Percentiles rank a stretch among this genome's conserved stretches.
Conservation (phyloP, 2,888 invertebrate species). For the Lumbricus terrestris region DNA sequence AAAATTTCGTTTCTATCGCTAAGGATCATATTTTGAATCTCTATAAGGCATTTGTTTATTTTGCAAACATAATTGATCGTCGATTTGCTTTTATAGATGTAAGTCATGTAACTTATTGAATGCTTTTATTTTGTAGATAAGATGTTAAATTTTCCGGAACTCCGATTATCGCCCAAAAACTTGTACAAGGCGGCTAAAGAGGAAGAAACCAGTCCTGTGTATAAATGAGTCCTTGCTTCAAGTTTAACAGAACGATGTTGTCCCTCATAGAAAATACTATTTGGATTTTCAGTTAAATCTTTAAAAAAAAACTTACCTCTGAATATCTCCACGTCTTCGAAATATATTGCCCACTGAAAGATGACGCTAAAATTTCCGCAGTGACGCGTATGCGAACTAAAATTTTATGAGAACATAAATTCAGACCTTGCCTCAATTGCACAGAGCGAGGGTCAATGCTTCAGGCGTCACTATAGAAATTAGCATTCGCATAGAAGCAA, state of each 20-base stretch:
- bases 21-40: no score
- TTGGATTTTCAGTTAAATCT: not conserved
- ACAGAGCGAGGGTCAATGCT: not conserved
- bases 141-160: no score
- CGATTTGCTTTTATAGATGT: no score
- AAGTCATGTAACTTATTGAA: no score
- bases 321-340: not conserved
- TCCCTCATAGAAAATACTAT: not conserved
- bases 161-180: no score
- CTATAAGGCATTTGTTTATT: no score
- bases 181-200: no score
- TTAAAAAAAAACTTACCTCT: not conserved
- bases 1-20: no score
- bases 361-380: not conserved
- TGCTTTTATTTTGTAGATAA: no score
- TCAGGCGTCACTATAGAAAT: not conserved
- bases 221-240: not conserved
- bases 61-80: no score
- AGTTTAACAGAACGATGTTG: not conserved
- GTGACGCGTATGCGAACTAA: not conserved
- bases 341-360: not conserved
- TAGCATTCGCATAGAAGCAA: not conserved
- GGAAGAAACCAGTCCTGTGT: no score
- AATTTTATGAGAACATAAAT: not conserved
- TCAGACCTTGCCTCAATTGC: not conserved